Evolutionary conservation across 2,113 vertebrate species (phyloP), one percentile per base, ranked within the genome.

Genomic region (Actinemys pallida): DNA sequence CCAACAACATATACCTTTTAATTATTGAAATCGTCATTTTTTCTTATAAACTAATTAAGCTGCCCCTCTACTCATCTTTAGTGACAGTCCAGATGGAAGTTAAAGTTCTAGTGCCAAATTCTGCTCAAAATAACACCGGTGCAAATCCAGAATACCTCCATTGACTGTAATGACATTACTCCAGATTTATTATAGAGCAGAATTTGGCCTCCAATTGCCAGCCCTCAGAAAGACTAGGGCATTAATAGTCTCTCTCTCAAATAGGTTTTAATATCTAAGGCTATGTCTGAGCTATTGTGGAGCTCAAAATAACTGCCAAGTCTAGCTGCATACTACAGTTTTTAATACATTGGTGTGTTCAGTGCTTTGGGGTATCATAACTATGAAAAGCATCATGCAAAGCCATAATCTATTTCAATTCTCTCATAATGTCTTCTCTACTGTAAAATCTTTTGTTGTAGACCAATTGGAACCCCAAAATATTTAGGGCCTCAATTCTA

Each of bases 31-130:
- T 10, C n/a, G 75, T 88, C 62, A 52, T 24, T 11, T 84, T 59
- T 72, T 88, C 42, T 86, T 93, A 88, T 79, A 78, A 29, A 57
- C 59, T 24, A 22, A 45, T 49, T 83, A 42, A 52, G 89, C 65
- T n/a, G 88, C 81, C 95, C 96, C 96, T 97, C 96, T 97, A 96
- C 92, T 97, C 96, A 75, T 96, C 90, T 91, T 96, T 91, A 97
- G 90, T 96, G 86, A 91, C 89, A 87, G 83, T 89, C 87, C 92
- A 97, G 94, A 86, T 65, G 92, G 45, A 78, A 47, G 12, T 25
- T 78, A 47, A 78, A 47, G 45, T 27, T 27, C 24, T 45, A 78
- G 25, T 7, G 42, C 25, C 42, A 97, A 69, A 87, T 95, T 95
- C 79, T 95, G 62, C 83, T 90, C 50, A 89, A 78, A 93, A 94